These are phyloP conservation scores for Apaloderma vittatum DNA, from an alignment of 2,113 vertebrate genomes.

Conservation along the genomic window DNA sequence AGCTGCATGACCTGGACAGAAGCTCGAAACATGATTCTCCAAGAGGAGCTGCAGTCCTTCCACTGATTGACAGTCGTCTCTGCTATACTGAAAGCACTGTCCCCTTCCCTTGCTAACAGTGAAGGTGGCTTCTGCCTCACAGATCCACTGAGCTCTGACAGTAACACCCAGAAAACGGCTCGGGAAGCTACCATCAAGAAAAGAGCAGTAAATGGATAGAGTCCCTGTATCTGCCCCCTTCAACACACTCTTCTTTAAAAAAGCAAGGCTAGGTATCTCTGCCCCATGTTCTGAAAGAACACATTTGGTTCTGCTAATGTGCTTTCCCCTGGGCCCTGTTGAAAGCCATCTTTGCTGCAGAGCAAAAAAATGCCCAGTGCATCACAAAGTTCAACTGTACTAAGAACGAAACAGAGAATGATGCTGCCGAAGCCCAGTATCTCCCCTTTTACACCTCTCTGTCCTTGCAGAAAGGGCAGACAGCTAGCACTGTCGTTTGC, in stretches of 20 bases:
- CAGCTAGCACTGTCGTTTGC: neutral
- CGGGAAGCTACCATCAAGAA: neutral
- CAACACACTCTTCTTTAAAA: neutral
- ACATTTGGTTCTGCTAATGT: neutral
- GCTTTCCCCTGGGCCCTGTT: neutral
- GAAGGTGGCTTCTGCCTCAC: neutral
- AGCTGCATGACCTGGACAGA: neutral
- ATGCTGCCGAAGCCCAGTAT: neutral
- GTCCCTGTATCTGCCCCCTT: neutral
- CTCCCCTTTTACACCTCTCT: neutral
- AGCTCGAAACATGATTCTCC: neutral
- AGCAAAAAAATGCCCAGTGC: neutral
- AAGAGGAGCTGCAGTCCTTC: neutral
- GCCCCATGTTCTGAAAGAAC: neutral
- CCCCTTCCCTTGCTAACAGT: neutral
- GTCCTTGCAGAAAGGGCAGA: neutral
- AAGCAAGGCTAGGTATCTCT: neutral
- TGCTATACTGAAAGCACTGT: neutral
- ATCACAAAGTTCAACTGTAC: neutral
- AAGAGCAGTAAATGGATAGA: neutral
- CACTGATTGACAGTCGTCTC: accelerated
- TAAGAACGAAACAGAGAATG: neutral
- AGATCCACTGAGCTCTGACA: neutral
- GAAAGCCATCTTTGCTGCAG: neutral
- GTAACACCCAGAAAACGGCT: neutral